These are phyloP conservation scores for Molossus alvarezi DNA, from an alignment of 2,797 vertebrate genomes.

Conservation along the genomic window DNA sequence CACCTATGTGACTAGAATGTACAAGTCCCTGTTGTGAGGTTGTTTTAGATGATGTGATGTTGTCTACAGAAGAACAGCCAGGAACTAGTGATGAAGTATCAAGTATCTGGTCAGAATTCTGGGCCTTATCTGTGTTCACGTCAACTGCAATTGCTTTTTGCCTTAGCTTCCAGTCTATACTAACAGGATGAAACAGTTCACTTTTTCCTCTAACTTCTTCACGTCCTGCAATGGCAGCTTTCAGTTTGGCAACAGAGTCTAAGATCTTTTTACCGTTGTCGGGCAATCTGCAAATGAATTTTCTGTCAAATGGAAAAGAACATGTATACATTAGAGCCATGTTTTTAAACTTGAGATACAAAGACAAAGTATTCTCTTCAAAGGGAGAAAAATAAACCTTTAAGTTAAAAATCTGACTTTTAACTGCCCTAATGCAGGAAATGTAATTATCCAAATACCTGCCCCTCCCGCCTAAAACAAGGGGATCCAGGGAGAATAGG, in stretches of 20 bases:
- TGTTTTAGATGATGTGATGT: neutral
- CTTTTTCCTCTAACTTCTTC: slow-evolving; percentile 90
- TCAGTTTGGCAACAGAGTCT: slow-evolving; percentile 92
- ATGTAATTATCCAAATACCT: neutral
- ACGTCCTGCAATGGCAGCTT: slow-evolving; percentile 89
- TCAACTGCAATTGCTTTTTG: slow-evolving; percentile 66
- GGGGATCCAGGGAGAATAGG: neutral
- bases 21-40: slow-evolving; percentile 46
- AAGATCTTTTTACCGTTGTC: slow-evolving; percentile 96
- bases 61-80: slow-evolving; percentile 60
- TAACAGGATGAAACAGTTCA: slow-evolving; percentile 89
- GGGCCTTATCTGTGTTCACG: neutral
- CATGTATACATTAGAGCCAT: neutral
- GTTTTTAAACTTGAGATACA: slow-evolving; percentile 58
- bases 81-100: slow-evolving; percentile 64
- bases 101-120: slow-evolving; percentile 70
- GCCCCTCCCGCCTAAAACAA: neutral
- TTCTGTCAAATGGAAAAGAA: slow-evolving; percentile 89
- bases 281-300: slow-evolving; percentile 94
- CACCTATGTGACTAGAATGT: neutral
- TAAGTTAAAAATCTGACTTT: slow-evolving; percentile 56
- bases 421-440: neutral
- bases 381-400: slow-evolving; percentile 28
- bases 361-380: slow-evolving; percentile 47
- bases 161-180: slow-evolving; percentile 90